Conservation (phyloP, 92 coral and sea anemone species). For the Epizoanthus ramosus region DNA sequence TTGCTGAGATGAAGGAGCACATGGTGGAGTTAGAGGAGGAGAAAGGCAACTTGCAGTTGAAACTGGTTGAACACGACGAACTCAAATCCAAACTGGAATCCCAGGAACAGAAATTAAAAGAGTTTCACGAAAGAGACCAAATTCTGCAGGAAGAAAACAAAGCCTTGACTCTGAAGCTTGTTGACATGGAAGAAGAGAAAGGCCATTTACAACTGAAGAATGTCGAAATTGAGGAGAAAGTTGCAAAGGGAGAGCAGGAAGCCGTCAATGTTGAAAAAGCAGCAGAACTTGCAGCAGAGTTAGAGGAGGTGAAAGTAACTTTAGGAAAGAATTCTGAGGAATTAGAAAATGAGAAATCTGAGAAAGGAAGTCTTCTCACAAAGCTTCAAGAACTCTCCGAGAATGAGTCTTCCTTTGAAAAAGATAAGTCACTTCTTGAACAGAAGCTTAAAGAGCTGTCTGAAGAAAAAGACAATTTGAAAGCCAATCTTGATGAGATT, state of each 20-base stretch:
- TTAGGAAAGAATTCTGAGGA: slow-evolving; percentile 22
- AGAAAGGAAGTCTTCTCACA: slow-evolving; percentile 16
- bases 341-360: slow-evolving; percentile 29
- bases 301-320: not conserved
- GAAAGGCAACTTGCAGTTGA: slow-evolving; percentile 49
- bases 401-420: slow-evolving; percentile 39
- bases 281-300: slow-evolving; percentile 34
- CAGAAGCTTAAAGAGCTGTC: slow-evolving; percentile 49
- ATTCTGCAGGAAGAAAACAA: slow-evolving; percentile 72
- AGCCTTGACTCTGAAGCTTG: slow-evolving; percentile 55
- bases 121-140: slow-evolving; percentile 60
- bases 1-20: slow-evolving; percentile 42
- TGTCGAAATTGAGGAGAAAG: slow-evolving; percentile 61
- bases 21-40: slow-evolving; percentile 54
- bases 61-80: slow-evolving; percentile 43
- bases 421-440: slow-evolving; percentile 50
- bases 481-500: slow-evolving; percentile 63
- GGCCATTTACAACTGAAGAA: slow-evolving; percentile 59
- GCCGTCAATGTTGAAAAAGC: slow-evolving; percentile 33
- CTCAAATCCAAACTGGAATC: not conserved
- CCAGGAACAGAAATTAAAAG: slow-evolving; percentile 40
- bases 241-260: slow-evolving; percentile 45
- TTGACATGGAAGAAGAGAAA: slow-evolving; percentile 72
- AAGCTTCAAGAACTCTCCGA: slow-evolving; percentile 41
- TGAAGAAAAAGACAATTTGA: slow-evolving; percentile 56